Base-by-base conservation (phyloP, 2,113 vertebrate species). In the Pterocles gutturalis region DNA sequence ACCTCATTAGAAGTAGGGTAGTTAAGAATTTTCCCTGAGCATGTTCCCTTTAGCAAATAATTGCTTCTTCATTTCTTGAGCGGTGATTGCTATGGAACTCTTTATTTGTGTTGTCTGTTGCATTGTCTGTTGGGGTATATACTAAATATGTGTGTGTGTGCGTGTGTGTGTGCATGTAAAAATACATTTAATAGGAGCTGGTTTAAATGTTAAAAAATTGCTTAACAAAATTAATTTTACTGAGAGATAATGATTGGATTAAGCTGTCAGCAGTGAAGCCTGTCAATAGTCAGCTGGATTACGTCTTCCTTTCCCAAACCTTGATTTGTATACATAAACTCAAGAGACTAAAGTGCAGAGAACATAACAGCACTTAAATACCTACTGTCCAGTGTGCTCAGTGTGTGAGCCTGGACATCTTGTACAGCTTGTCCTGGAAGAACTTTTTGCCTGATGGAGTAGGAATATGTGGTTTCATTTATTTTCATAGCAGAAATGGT, bases 401-500 rank as follows among this genome's bases (percentile, higher is more conserved):
- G 2, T 1, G 0, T 62, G 36, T 34, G 24, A 78, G 4, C 41
- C 13, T 71, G 25, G 49, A 17, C 25, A 49, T 48, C 7, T 20
- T 43, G 12, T 43, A 16, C 31, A 24, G 24, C 19, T 86, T 65
- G 15, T 43, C 41, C 16, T 41, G 9, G 18, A 36, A 33, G 34
- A 83, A 62, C 7, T 70, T 54, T 3, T 54, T 79, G 9, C 5
- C 7, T 53, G 13, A 41, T 5, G 2, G 11, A 45, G 21, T 5
- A 66, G 34, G 21, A 55, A 26, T 38, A 7, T 1, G 7, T 67
- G 21, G 10, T 83, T 86, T 72, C 54, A 46, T 36, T 82, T 71
- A 5, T 61, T 87, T 95, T 92, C 10, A 13, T 73, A 93, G 61
- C 64, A 96, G 95, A 97, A 93, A 66, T 94, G 36, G 13, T 66